Percentiles rank a stretch among this genome's conserved stretches.
Evolutionary conservation across 2,888 invertebrate genomes (phyloP).

Genomic region (Perdita meconis): DNA sequence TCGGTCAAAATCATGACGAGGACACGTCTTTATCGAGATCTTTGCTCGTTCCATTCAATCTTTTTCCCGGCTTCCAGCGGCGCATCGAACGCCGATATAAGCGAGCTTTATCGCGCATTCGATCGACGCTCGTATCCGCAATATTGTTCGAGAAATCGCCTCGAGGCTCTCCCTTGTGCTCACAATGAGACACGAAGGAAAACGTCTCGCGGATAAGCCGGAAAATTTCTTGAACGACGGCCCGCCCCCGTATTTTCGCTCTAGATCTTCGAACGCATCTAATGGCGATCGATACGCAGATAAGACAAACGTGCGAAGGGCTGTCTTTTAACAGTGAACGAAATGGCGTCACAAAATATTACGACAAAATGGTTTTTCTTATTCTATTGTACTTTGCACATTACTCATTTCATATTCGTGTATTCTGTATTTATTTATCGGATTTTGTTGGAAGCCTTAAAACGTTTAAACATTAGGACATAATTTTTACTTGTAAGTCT

Average conservation of each 20-base stretch:
- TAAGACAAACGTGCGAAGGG: too few species aligned
- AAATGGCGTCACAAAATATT: too few species aligned
- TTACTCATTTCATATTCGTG: too few species aligned
- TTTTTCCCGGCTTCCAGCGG: not conserved
- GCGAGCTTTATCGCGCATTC: slow-evolving; percentile 42
- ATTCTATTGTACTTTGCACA: too few species aligned
- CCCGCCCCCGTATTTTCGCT: not conserved
- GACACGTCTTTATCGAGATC: slow-evolving; percentile 39
- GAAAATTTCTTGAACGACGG: slow-evolving; percentile 40
- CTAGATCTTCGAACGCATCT: not conserved
- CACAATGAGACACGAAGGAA: slow-evolving; percentile 36
- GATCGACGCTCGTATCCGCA: slow-evolving; percentile 44
- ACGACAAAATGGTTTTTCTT: too few species aligned
- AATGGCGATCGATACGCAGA: too few species aligned
- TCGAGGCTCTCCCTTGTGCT: slow-evolving; percentile 10
- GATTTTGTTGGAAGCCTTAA: too few species aligned
- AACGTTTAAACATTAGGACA: too few species aligned
- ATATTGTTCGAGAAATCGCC: slow-evolving; percentile 47
- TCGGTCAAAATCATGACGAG: slow-evolving; percentile 41
- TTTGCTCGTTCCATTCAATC: slow-evolving; percentile 50
- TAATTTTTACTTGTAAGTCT: too few species aligned
- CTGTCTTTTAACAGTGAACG: too few species aligned
- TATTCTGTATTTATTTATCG: too few species aligned
- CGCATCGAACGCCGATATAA: slow-evolving; percentile 30
- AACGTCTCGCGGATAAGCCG: slow-evolving; percentile 23